Evolutionary conservation across 1,140 invertebrate genomes (phyloP), one percentile per base, ranked within the genome.

Genomic region (Ips typographus): DNA sequence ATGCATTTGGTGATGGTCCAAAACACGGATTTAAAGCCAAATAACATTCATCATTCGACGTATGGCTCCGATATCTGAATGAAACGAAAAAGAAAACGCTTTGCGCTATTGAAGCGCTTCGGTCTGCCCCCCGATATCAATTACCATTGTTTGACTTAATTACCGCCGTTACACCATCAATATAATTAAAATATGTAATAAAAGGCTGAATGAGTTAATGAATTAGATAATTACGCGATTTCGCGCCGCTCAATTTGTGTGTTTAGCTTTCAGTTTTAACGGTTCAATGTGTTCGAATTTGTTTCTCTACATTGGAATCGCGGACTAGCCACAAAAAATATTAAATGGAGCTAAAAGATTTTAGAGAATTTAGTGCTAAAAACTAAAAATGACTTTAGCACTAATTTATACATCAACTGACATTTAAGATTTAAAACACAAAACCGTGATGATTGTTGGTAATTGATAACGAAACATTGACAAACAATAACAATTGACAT

Each of bases 71-170:
- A 49, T 49, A 22, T 22, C 7, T 49, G 44, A 49, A 49, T 6
- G 44, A 8, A 49, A 8, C 44, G 3, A 22, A 49, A 22, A 3
- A 49, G 44, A 49, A 49, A 49, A 49, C 44, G 44, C 7, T 22
- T 49, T 49, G 6, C 44, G 44, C 6, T 22, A 49, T 22, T 22
- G 44, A 22, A 49, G 44, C 44, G 44, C 44, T 49, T 49, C 44
- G 22, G 7, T 49, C 44, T 6, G 22, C 44, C 44, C 44, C 44
- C 44, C 44, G 44, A 49, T 49, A 49, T 49, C 44, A 49, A 49
- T 49, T 49, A 49, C 7, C 44, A 49, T 49, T 49, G 44, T 49
- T 49, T 49, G 44, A 22, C 22, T 49, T 49, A 49, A 49, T 49
- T 49, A 49, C 44, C 44, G 22, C 22, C 22, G 44, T 49, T 49